Evolutionary conservation across 2,888 invertebrate species (phyloP), one percentile per base, ranked within the genome.

Genomic region (Caenorhabditis angaria): DNA sequence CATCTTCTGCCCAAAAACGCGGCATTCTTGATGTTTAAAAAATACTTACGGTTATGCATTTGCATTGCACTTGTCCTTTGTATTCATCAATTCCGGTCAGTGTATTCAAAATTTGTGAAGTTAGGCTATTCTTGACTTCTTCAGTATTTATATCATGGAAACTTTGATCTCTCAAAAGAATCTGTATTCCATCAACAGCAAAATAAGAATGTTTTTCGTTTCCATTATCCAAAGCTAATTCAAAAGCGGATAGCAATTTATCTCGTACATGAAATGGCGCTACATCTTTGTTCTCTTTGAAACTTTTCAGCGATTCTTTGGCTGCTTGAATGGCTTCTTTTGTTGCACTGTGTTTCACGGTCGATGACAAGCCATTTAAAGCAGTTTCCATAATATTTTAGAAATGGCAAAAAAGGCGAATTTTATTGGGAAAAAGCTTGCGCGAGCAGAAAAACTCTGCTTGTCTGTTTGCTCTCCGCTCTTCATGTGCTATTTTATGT

Each of bases 211-310:
- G 91, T 88, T 94, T 94, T 84, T 93, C 93, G 78, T 93, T 91
- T 88, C 93, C 94, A 79, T 93, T 93, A 88, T 95, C 95, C 83
- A 97, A 90, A 28, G 94, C 93, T 83, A 93, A 90, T 89, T 94
- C 94, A 81, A 96, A 90, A 1, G 94, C 93, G 81, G 92, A 90
- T 83, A 95, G 91, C 89, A 95, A 95, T 77, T 92, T 92, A 69
- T 93, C 92, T 82, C 90, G 65, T 1, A 81, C 35, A 61, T 79
- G 76, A 4, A 78, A 63, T 32, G 72, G 50, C 12, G 79, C 78
- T 10, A 79, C 77, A 65, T 81, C 81, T n/a, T 70, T 72, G 55
- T 79, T 74, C 22, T 77, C 76, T 22, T 50, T 65, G 32, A 70
- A 71, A 24, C 70, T 64, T 64, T 72, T 75, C 14, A 79, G 57